These are phyloP conservation scores for Paratrypauchen microcephalus DNA, from an alignment of 2,797 vertebrate species.

Conservation along the genomic window DNA sequence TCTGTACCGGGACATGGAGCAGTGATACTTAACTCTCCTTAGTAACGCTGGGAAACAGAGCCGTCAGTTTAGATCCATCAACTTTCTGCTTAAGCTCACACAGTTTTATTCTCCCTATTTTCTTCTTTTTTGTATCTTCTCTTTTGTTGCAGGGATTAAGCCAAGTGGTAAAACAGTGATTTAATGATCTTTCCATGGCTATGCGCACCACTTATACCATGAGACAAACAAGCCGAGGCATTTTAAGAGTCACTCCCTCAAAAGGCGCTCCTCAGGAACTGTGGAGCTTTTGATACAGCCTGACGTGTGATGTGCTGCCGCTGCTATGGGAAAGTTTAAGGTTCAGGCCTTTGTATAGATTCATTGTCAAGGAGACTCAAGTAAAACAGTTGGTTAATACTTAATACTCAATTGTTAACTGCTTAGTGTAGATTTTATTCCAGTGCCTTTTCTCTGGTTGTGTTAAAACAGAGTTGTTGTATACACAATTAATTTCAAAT, in stretches of 20 bases:
- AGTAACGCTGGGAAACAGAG: slow-evolving; percentile 80
- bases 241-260: slow-evolving; percentile 74
- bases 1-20: slow-evolving; percentile 60
- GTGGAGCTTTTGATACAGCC: slow-evolving; percentile 70
- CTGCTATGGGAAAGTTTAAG: slow-evolving; percentile 71
- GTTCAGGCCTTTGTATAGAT: slow-evolving; percentile 61
- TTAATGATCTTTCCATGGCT: slow-evolving; percentile 84
- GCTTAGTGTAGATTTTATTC: slow-evolving; percentile 4
- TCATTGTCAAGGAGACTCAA: slow-evolving; percentile 60
- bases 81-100: slow-evolving; percentile 75
- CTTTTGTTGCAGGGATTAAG: slow-evolving; percentile 80
- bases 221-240: slow-evolving; percentile 75
- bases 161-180: slow-evolving; percentile 84
- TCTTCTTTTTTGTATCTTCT: slow-evolving; percentile 71
- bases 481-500: neutral
- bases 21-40: slow-evolving; percentile 68
- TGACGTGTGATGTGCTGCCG: slow-evolving; percentile 59
- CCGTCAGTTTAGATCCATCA: slow-evolving; percentile 81
- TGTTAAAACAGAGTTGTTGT: neutral
- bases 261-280: slow-evolving; percentile 67
- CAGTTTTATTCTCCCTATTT: slow-evolving; percentile 62
- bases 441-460: neutral
- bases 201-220: slow-evolving; percentile 78
- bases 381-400: slow-evolving; percentile 61
- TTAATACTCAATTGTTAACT: slow-evolving; percentile 22